Conservation (phyloP, 2,797 vertebrate species). For the Squalus acanthias region DNA sequence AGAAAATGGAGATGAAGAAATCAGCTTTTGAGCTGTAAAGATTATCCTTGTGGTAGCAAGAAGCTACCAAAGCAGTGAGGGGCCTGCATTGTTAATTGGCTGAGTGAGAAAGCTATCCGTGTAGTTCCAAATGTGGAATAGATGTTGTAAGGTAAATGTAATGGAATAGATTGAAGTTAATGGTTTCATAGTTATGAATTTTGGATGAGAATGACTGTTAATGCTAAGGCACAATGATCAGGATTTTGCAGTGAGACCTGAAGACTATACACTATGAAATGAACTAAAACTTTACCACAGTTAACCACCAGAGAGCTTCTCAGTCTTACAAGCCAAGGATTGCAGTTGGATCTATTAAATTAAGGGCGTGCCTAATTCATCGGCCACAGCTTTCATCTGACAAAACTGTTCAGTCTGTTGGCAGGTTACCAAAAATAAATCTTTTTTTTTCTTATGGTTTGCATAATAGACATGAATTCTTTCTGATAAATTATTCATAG, state of each 20-base stretch:
- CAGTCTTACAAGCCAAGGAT: not conserved
- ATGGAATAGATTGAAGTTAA: not conserved
- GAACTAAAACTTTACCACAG: conserved; percentile 16
- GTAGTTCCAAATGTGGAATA: not conserved
- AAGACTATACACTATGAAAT: not conserved
- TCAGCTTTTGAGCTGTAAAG: not conserved
- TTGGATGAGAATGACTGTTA: not conserved
- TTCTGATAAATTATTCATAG: conserved; percentile 24
- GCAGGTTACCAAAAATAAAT: conserved; percentile 16
- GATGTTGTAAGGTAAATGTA: not conserved
- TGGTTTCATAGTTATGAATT: too few species aligned
- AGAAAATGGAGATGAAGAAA: not conserved
- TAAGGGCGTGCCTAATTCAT: conserved; percentile 52
- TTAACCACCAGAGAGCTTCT: not conserved
- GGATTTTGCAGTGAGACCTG: not conserved
- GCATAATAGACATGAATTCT: conserved; percentile 18
- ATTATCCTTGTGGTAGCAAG: not conserved
- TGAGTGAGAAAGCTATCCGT: not conserved
- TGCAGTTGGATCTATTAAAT: conserved; percentile 35
- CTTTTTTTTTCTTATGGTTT: conserved; percentile 34
- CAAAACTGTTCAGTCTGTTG: conserved; percentile 42
- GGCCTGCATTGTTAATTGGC: not conserved
- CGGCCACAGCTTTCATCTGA: conserved; percentile 43
- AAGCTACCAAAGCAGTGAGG: not conserved
- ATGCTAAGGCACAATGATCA: not conserved